Base-by-base conservation (phyloP, 2,888 invertebrate species). In the Frankliniella intonsa region DNA sequence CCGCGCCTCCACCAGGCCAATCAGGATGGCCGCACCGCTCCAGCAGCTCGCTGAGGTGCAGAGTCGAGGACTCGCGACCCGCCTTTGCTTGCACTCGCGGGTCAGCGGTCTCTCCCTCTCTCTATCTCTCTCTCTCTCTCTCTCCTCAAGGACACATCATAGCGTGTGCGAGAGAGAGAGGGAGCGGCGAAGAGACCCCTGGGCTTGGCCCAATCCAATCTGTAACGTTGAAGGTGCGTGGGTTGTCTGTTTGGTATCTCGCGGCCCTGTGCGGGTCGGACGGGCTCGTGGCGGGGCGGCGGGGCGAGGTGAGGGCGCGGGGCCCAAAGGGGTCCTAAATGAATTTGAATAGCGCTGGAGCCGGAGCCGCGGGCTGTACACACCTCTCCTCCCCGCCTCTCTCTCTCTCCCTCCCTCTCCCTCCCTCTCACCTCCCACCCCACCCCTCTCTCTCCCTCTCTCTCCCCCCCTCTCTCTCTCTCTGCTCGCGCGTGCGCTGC, bases 191-290 rank as follows among this genome's bases (percentile, higher is more conserved):
- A 5, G 38, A 38, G 38, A 38, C 38, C 38, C 38, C 38, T 38
- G 38, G 38, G 38, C 38, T 38, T 38, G 38, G 3, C 38, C 69
- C 69, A 76, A 76, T 76, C 69, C 69, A 76, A 76, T 76, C 69
- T 76, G 69, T 76, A 76, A 76, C 69, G 69, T 76, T 38, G 69
- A 76, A 25, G 69, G 55, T 12, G 69, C 69, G 69, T 76, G 69
- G 69, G 69, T 76, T 76, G 69, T 76, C 69, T 76, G 69, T 76
- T 76, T 76, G 69, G 69, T 25, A 76, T 76, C 69, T 25, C 69
- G 38, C 38, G 69, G 69, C 69, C 55, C 19, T 25, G 69, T 62
- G 17, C 69, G 12, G 69, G 69, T 17, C 69, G 69, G 69, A 5
- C n/a, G 22, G 69, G 69, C n/a, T 22, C 55, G 55, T 19, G 22